Percentiles rank a stretch among this genome's conserved stretches.
Conservation (phyloP, 2,113 vertebrate species). For the Neopipo cinnamomea region DNA sequence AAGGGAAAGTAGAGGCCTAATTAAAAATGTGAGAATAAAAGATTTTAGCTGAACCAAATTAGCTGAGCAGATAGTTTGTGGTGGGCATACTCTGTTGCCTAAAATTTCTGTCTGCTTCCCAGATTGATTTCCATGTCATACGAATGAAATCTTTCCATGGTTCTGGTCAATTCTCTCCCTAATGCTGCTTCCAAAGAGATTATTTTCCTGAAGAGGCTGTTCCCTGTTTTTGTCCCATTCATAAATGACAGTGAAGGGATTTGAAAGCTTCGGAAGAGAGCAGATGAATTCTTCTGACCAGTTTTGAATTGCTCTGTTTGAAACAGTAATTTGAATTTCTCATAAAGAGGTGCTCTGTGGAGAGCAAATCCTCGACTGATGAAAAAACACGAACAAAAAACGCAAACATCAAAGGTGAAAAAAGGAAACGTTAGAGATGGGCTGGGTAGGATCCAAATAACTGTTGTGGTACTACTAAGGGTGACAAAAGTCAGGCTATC, state of each 20-base stretch:
- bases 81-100: background rate
- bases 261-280: background rate
- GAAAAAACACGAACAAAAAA: too few species aligned
- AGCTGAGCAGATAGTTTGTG: background rate
- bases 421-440: background rate
- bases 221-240: background rate
- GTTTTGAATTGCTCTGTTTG: background rate
- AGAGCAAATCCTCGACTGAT: background rate
- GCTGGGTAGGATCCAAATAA: background rate
- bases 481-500: background rate
- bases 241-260: background rate
- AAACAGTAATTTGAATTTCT: background rate
- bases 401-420: background rate
- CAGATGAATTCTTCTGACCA: background rate
- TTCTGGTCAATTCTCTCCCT: background rate
- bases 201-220: background rate
- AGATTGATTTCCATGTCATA: background rate
- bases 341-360: background rate
- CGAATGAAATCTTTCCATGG: background rate
- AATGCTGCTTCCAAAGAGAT: background rate
- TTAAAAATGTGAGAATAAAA: background rate
- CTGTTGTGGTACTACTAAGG: background rate
- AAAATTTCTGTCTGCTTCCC: background rate
- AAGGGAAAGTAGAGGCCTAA: background rate
- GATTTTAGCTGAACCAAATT: background rate